phyloP scores from a whole-genome alignment of 2,113 vertebrate genomes.

The Ginglymostoma cirratum region DNA sequence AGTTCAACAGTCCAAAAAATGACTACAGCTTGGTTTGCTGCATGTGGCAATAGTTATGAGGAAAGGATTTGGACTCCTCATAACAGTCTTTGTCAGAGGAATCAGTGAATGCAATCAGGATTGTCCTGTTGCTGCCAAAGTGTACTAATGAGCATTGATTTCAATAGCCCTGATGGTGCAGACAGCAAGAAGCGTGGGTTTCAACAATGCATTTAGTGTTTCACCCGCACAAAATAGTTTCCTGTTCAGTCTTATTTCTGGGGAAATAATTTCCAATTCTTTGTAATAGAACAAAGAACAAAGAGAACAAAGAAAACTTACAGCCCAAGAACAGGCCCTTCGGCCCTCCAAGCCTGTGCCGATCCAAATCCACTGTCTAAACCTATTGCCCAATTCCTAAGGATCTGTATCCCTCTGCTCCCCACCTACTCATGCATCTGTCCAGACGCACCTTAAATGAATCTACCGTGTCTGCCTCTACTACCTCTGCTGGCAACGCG shows the following conservation, averaged over 20 bases:
- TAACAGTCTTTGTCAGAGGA: neutral
- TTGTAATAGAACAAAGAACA: no score
- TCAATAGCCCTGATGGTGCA: neutral
- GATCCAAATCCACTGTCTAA: no score
- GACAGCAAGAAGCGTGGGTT: neutral
- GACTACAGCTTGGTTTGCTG: neutral
- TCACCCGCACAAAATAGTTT: neutral
- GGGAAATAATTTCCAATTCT: neutral
- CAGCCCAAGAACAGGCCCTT: no score
- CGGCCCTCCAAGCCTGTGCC: no score
- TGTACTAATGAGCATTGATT: neutral
- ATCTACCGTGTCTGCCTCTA: no score
- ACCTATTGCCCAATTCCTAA: no score
- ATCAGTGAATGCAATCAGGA: neutral
- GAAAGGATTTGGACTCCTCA: neutral
- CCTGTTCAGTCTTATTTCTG: neutral
- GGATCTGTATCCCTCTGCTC: no score
- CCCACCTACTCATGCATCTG: no score
- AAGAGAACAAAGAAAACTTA: no score
- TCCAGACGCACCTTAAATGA: no score
- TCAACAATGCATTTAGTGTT: neutral
- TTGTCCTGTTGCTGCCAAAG: neutral
- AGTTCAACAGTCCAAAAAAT: neutral
- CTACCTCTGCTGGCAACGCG: no score
- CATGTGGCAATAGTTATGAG: neutral